Evolutionary conservation across 2,797 vertebrate genomes (phyloP), one percentile per base, ranked within the genome.

Genomic region (Pteropus rufus): DNA sequence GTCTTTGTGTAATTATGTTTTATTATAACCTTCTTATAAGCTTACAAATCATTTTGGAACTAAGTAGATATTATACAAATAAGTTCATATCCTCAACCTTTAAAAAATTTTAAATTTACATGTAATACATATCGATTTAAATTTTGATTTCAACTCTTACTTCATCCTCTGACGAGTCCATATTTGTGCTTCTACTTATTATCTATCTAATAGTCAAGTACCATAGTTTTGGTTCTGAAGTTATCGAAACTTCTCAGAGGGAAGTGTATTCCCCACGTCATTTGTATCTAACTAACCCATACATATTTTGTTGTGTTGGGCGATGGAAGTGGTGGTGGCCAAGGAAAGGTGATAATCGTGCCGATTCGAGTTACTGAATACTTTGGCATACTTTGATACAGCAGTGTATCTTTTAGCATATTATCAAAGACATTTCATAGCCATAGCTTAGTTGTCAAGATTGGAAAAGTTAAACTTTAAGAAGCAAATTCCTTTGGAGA

Each of bases 401-500:
- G 36, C 56, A 90, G 91, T 89, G 12, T 21, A 70, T 72, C 52
- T 54, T 80, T 83, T 67, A 52, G 15, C 10, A 36, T 87, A 73
- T 83, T 84, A 79, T 76, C 34, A 41, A 64, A 84, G 73, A 89
- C 31, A 69, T 88, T 36, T 52, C 73, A 46, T 14, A 79, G 77
- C 39, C 26, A 34, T 44, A 67, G 75, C 79, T 91, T 83, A 31
- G 34, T 72, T 95, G 82, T 81, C 60, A 83, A 95, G 82, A 92
- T 21, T 52, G 73, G 73, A 62, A 46, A 94, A 76, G 70, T 89
- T 89, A 72, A 93, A 72, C 69, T 80, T 93, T 41, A 89, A 88
- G 96, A 95, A 95, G 91, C 69, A 93, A 96, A 96, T 64, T 95
- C 54, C 19, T 75, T 89, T 95, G 93, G 96, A 97, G 54, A 96